Evolutionary conservation across 2,113 vertebrate genomes (phyloP).

Genomic region (Sturnira hondurensis): DNA sequence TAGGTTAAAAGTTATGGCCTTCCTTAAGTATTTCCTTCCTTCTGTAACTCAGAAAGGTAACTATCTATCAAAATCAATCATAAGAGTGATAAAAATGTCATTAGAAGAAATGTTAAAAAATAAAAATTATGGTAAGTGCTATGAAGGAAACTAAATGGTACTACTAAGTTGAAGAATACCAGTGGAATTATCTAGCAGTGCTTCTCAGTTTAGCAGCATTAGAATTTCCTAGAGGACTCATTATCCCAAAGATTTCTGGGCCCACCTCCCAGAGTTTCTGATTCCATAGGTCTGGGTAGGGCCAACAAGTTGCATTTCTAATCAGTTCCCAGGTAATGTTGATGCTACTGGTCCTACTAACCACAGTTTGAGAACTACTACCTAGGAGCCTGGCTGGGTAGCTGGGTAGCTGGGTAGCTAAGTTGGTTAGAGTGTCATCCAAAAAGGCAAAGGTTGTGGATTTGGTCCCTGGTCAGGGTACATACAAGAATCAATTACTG

Average conservation of each 20-base stretch:
- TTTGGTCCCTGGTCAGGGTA: no score
- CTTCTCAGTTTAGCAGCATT: background rate
- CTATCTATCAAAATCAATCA: background rate
- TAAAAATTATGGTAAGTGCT: background rate
- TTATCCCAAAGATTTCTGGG: background rate
- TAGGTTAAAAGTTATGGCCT: background rate
- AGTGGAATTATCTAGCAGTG: background rate
- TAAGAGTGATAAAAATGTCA: background rate
- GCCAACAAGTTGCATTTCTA: background rate
- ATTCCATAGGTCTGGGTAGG: background rate
- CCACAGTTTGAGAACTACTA: background rate
- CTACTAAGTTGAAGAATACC: background rate
- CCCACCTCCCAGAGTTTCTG: background rate
- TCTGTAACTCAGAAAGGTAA: background rate
- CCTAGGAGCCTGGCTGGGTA: no score
- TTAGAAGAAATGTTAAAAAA: slow-evolving; percentile 1
- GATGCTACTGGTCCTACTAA: background rate
- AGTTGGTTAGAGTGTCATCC: no score
- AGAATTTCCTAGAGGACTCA: background rate
- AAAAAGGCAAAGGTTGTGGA: no score
- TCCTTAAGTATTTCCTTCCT: background rate
- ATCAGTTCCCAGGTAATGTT: background rate
- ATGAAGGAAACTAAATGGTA: background rate
- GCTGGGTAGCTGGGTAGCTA: no score
- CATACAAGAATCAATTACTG: no score